Conservation (phyloP, 2,888 invertebrate species). For the Orchesella flavescens region DNA sequence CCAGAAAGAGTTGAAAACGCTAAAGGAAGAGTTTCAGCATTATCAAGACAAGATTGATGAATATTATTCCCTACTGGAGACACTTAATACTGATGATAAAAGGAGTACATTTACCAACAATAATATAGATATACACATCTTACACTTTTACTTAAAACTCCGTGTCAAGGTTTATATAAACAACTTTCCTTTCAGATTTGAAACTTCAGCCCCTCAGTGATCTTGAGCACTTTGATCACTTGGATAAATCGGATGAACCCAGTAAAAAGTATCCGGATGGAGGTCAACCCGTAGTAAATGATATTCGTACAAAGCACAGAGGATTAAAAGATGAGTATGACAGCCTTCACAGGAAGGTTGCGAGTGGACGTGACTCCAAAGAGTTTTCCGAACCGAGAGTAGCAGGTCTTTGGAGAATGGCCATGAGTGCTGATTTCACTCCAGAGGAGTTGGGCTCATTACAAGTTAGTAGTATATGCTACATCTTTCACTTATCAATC, state of each 20-base stretch:
- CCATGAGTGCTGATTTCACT: slow-evolving; percentile 85
- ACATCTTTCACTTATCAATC: too few relatives aligned
- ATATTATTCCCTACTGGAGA: slow-evolving; percentile 85
- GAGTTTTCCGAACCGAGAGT: slow-evolving; percentile 95
- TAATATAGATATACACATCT: neutral
- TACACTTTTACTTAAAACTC: neutral
- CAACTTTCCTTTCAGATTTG: slow-evolving; percentile 36
- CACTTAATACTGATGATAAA: slow-evolving; percentile 78
- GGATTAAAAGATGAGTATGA: slow-evolving; percentile 87
- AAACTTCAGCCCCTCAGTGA: slow-evolving; percentile 57
- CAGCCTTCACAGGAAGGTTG: slow-evolving; percentile 82
- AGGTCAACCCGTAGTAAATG: slow-evolving; percentile 59
- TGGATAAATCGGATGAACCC: slow-evolving; percentile 64
- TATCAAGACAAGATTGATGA: slow-evolving; percentile 95
- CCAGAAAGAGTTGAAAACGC: slow-evolving; percentile 85
- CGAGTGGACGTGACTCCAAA: slow-evolving; percentile 85
- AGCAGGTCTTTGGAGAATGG: slow-evolving; percentile 81
- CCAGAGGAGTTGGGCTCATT: slow-evolving; percentile 87
- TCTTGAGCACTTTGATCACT: slow-evolving; percentile 55
- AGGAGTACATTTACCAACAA: slow-evolving; percentile 55
- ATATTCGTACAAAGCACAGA: slow-evolving; percentile 81
- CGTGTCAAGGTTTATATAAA: neutral
- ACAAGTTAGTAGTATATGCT: slow-evolving; percentile 78
- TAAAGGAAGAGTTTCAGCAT: slow-evolving; percentile 91
- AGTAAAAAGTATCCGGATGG: slow-evolving; percentile 60